Base-by-base conservation (phyloP, 2,888 invertebrate genomes). In the Synanthedon myopaeformis region DNA sequence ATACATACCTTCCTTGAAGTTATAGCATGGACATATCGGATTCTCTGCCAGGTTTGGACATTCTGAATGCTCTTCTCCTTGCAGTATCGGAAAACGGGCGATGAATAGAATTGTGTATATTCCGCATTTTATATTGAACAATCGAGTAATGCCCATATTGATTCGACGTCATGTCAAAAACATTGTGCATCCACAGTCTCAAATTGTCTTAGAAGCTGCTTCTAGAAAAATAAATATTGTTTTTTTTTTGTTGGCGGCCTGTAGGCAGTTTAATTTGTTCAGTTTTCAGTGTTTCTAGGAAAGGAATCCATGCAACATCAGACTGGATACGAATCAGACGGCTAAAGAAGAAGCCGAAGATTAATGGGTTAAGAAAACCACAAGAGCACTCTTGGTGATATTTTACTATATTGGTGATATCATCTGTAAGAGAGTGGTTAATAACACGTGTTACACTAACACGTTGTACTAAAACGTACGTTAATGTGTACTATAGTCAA, bases 1-100 rank as follows among this genome's bases (percentile, higher is more conserved):
- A 56, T 56, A 59, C 62, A 73, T 79, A 91, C 91, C 96, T 87
- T 96, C 95, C 82, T 96, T 96, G 80, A 96, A 95, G 79, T 94
- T 94, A 89, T 96, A 96, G 83, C 96, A 97, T 5, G 96, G 95
- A 79, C 96, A 97, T 63, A 93, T 92, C 49, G 93, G 93, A 78
- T 92, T 93, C 67, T 92, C 91, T 69, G 92, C 90, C 69, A 92
- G 89, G 70, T 91, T 92, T 57, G 94, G 94, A 76, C 94, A 95
- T 72, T 92, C 76, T 28, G 84, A 69, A 59, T 85, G 84, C 66
- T 86, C 87, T 87, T 87, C 86, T 76, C 87, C 87, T 80, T 83
- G 86, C 75, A 86, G 81, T 79, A 84, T 86, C 74, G 76, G 87
- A 73, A 81, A 81, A 74, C 81, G 81, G 72, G 74, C 76, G 67